Evolutionary conservation across 2,888 invertebrate species (phyloP).

Genomic region (Seira ritae): DNA sequence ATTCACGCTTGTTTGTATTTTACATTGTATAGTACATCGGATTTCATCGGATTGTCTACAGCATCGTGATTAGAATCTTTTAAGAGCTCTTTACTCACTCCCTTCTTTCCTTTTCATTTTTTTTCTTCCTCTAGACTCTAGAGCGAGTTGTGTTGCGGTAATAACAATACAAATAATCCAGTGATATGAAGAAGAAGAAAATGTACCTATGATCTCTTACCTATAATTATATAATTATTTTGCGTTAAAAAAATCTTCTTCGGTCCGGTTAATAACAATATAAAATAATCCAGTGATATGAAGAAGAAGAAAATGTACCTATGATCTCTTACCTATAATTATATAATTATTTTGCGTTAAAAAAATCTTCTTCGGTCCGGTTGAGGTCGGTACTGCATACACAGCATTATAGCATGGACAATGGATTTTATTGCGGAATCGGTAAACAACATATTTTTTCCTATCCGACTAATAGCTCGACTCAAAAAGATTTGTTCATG

Average conservation of each 20-base stretch:
- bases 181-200: background rate
- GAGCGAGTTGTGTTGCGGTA: slow-evolving; percentile 4
- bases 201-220: background rate
- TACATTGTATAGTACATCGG: slow-evolving; percentile 40
- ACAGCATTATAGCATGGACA: background rate
- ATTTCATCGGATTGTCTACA: slow-evolving; percentile 59
- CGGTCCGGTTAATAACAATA: background rate
- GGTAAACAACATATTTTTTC: too few relatives aligned
- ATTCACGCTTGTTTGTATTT: slow-evolving; percentile 63
- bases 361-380: background rate
- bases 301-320: background rate
- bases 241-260: too few relatives aligned
- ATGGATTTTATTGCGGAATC: background rate
- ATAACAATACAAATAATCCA: background rate
- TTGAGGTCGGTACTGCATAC: too few relatives aligned
- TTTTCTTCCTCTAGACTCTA: background rate
- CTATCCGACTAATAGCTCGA: slow-evolving; percentile 14
- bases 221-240: slow-evolving; percentile 31
- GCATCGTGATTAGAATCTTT: slow-evolving; percentile 65
- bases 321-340: slow-evolving; percentile 18
- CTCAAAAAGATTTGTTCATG: slow-evolving; percentile 45
- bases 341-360: slow-evolving; percentile 25
- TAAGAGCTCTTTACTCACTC: slow-evolving; percentile 54
- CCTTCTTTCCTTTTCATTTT: slow-evolving; percentile 30
- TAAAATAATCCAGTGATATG: slow-evolving; percentile 3